A percentile compares a stretch with the other conserved stretches of the same genome.
Conservation (phyloP, 2,888 invertebrate genomes). For the Xestia xanthographa region DNA sequence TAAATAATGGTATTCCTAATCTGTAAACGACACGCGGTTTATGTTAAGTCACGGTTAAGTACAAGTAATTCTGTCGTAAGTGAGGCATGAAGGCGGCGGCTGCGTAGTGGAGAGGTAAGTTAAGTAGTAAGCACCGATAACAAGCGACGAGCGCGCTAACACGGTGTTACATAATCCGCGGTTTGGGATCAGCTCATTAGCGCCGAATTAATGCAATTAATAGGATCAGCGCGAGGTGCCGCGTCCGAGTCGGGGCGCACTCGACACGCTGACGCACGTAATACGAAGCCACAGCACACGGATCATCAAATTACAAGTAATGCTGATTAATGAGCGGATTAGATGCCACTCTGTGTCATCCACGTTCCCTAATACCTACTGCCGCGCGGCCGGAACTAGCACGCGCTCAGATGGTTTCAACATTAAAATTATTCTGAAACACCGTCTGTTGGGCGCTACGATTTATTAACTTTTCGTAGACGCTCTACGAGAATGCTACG, state of each 20-base stretch:
- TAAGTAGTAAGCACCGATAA: constrained; percentile 22
- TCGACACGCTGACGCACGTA: constrained; percentile 17
- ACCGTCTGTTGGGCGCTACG: not conserved
- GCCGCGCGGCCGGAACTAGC: not conserved
- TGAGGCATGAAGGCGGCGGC: not conserved
- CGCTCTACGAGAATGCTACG: constrained; percentile 67
- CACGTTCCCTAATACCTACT: not conserved
- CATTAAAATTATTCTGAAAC: not conserved
- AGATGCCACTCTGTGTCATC: constrained; percentile 19
- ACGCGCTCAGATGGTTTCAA: too few relatives aligned
- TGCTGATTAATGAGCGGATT: constrained; percentile 63
- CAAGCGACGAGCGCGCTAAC: constrained; percentile 13
- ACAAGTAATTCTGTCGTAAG: not conserved
- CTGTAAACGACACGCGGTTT: not conserved
- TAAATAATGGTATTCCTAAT: not conserved
- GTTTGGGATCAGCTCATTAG: constrained; percentile 67
- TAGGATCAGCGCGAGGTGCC: constrained; percentile 68
- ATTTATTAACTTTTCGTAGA: constrained; percentile 38
- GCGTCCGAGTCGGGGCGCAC: constrained; percentile 19
- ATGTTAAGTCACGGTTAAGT: not conserved
- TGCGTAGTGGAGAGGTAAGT: not conserved
- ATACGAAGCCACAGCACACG: constrained; percentile 58
- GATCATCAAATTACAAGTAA: constrained; percentile 66
- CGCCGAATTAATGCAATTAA: constrained; percentile 70
- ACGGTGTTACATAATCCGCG: constrained; percentile 12